Conservation (phyloP, 2,797 vertebrate genomes). For the Danio jaintianensis region DNA sequence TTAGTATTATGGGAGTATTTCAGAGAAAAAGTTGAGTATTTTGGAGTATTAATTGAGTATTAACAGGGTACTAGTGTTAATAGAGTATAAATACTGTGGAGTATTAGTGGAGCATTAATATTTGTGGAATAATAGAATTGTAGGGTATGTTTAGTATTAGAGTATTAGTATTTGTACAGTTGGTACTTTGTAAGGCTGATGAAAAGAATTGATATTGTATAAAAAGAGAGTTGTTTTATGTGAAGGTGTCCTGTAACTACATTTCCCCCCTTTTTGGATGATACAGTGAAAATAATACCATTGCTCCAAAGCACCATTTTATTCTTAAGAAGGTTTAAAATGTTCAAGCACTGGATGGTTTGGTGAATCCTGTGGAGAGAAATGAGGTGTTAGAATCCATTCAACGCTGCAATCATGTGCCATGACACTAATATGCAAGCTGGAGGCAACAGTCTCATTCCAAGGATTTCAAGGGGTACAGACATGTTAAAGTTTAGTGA, state of each 20-base stretch:
- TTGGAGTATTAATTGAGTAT: too few relatives aligned
- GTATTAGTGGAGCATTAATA: too few relatives aligned
- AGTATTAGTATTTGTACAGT: neutral
- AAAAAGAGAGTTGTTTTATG: constrained; percentile 13
- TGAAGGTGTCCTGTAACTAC: constrained; percentile 3
- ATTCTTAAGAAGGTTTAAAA: constrained; percentile 33
- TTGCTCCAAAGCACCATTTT: constrained; percentile 33
- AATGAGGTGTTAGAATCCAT: constrained; percentile 45
- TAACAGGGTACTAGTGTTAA: too few relatives aligned
- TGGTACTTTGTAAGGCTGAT: constrained; percentile 10
- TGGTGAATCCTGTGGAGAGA: constrained; percentile 33
- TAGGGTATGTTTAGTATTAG: too few relatives aligned
- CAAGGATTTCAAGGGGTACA: constrained; percentile 37
- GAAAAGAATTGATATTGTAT: neutral
- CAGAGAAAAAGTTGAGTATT: too few relatives aligned
- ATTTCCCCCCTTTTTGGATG: neutral
- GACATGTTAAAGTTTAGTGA: constrained; percentile 38
- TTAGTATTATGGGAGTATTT: too few relatives aligned
- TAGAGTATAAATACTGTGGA: too few relatives aligned
- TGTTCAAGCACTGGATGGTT: constrained; percentile 25
- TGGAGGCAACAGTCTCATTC: constrained; percentile 43
- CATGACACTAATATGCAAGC: constrained; percentile 48
- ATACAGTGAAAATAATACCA: constrained; percentile 11
- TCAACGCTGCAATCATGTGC: constrained; percentile 40
- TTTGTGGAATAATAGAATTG: too few relatives aligned